phyloP scores from a whole-genome alignment of 2,888 invertebrate genomes.

The Amphimallon solstitiale region DNA sequence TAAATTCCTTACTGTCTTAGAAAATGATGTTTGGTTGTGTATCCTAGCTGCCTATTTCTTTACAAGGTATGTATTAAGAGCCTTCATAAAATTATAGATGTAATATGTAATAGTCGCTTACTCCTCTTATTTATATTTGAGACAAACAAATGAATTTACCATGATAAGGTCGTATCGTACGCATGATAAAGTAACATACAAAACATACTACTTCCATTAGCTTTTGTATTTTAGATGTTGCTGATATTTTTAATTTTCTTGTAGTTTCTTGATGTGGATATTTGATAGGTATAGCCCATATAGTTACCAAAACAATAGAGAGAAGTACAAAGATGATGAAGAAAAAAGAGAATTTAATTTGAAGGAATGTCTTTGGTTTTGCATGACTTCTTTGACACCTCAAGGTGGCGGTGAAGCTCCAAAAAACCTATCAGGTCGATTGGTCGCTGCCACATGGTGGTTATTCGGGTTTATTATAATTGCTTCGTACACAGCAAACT shows the following conservation, averaged over 20 bases:
- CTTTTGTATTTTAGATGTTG: no score
- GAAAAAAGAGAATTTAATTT: slow-evolving; percentile 94
- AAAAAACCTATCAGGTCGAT: slow-evolving; percentile 92
- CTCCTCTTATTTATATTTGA: no score
- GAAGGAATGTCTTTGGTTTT: slow-evolving; percentile 98
- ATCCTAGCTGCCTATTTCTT: slow-evolving; percentile 95
- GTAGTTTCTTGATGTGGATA: slow-evolving; percentile 90
- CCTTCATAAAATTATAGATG: no score
- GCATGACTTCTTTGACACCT: slow-evolving; percentile 97
- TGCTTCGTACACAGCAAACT: slow-evolving; percentile 97
- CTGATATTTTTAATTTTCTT: no score
- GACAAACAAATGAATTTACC: no score
- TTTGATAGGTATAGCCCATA: slow-evolving; percentile 98
- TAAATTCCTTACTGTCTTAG: slow-evolving; percentile 95
- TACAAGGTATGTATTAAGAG: slow-evolving; percentile 83
- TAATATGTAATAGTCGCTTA: no score
- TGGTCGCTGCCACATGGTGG: slow-evolving; percentile 99
- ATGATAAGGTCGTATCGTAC: no score
- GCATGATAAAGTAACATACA: no score
- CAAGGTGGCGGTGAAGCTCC: slow-evolving; percentile 96
- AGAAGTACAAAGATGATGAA: slow-evolving; percentile 91
- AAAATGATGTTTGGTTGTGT: slow-evolving; percentile 96
- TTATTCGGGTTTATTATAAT: slow-evolving; percentile 98
- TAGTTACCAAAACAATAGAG: slow-evolving; percentile 94
- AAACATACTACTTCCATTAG: no score